A percentile compares a stretch with the other conserved stretches of the same genome.
These are phyloP conservation scores for Donacobius atricapilla DNA, from an alignment of 2,113 vertebrate genomes.

Conservation along the genomic window DNA sequence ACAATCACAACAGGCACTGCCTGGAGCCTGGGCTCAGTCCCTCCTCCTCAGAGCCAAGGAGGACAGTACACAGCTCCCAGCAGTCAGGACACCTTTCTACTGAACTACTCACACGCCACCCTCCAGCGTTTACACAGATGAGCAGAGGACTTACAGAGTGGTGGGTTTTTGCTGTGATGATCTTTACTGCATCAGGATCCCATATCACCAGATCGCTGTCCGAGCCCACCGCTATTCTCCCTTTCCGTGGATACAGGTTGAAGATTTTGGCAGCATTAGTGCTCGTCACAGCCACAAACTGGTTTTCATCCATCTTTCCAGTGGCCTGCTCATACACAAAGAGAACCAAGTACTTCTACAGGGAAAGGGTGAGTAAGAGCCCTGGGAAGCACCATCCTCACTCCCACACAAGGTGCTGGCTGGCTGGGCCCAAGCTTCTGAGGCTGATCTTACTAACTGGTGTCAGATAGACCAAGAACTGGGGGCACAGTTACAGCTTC, in stretches of 20 bases:
- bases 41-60: neutral
- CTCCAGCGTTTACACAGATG: neutral
- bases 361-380: neutral
- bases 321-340: slow-evolving; percentile 79
- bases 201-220: slow-evolving; percentile 96
- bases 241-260: slow-evolving; percentile 95
- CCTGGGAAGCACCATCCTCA: neutral
- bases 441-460: neutral
- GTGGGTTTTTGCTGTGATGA: slow-evolving; percentile 93
- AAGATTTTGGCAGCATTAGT: slow-evolving; percentile 98
- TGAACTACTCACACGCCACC: rapidly evolving
- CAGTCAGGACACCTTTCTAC: neutral
- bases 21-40: neutral
- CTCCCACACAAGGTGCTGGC: neutral
- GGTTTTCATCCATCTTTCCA: slow-evolving; percentile 98
- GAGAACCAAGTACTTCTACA: neutral
- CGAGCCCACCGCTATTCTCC: slow-evolving; percentile 92
- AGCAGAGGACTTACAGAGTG: slow-evolving; percentile 81
- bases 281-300: slow-evolving; percentile 97
- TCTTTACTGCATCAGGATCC: slow-evolving; percentile 91
- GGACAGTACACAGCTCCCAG: neutral
- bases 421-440: neutral
- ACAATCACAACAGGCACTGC: neutral
- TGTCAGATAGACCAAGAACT: neutral
- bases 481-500: neutral